These are phyloP conservation scores for Epinephelus awoara DNA, from an alignment of 2,797 vertebrate genomes.

Conservation along the genomic window DNA sequence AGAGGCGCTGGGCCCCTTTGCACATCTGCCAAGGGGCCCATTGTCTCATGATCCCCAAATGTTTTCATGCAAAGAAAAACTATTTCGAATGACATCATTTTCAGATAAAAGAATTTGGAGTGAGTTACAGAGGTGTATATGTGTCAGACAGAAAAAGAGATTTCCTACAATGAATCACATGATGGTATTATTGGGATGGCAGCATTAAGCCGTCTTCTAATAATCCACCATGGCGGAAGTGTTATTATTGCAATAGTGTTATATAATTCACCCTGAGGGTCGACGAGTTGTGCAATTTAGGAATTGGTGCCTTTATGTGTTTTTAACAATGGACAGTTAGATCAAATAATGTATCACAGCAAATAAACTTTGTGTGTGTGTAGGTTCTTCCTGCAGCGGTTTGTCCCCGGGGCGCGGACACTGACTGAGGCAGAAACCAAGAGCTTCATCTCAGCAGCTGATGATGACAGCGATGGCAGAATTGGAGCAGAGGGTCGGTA, in stretches of 20 bases:
- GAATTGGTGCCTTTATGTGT: slow-evolving; percentile 4
- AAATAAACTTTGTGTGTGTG: slow-evolving; percentile 14
- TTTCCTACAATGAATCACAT: slow-evolving; percentile 25
- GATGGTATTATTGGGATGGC: slow-evolving; percentile 39
- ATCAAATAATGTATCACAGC: background rate
- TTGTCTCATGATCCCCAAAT: no score
- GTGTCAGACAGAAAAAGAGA: slow-evolving; percentile 33
- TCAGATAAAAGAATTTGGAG: background rate
- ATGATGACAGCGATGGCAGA: slow-evolving; percentile 93
- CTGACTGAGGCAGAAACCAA: slow-evolving; percentile 92
- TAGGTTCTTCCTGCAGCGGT: slow-evolving; percentile 95
- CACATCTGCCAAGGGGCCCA: no score
- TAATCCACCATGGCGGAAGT: slow-evolving; percentile 61
- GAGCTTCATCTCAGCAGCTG: slow-evolving; percentile 90
- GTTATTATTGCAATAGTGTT: slow-evolving; percentile 49
- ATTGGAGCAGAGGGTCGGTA: slow-evolving; percentile 93
- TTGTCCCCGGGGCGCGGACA: slow-evolving; percentile 89
- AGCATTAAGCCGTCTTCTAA: slow-evolving; percentile 43
- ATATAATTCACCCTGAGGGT: slow-evolving; percentile 49
- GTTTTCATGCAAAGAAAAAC: background rate
- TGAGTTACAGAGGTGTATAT: slow-evolving; percentile 1
- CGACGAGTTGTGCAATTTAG: slow-evolving; percentile 3
- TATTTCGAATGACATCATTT: background rate
- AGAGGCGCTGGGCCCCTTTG: no score
- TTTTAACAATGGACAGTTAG: background rate